Evolutionary conservation across 1,140 invertebrate genomes (phyloP), one percentile per base, ranked within the genome.

Genomic region (Drosophila seguyi): DNA sequence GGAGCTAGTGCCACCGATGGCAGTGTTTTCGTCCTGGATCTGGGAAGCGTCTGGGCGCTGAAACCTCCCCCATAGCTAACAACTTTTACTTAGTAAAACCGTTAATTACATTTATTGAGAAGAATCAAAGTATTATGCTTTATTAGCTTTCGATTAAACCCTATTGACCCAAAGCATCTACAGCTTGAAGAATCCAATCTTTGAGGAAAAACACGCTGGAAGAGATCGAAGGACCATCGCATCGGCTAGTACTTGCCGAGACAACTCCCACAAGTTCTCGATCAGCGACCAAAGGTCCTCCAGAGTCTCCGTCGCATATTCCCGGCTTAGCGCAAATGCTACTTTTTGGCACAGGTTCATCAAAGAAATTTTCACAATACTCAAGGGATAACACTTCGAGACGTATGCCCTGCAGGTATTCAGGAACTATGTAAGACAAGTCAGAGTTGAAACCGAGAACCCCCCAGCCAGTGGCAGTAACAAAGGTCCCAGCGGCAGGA

Each of bases 1-100:
- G 99, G 98, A 59, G 25, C 25, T 2, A 25, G 98, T 94, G 99
- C 98, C 60, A 99, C 98, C 60, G 99, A 99, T 94, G 99, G 99
- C 75, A 99, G 98, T 93, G 98, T 97, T 16, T 97, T 97, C 93
- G 96, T 97, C 27, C 93, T 97, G 60, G 96, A 97, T 93, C 94
- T 97, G 29, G 50, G n/a, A 31, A 67, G 59, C 71, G 74, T 39
- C 58, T 85, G 50, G 56, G 45, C 2, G 20, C 11, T 6, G 13
- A 22, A 45, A 22, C 13, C 42, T 14, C 11, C 14, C 6, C 42
- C 14, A 6, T 22, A 45, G 13, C 18, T 20, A 13, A 6, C 0
- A 6, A 18, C 0, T 18, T 18, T 18, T 20, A 20, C 5, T 34
- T 4, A 34, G 31, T 34, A 13, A 34, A 34, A 4, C 29, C 10